Evolutionary conservation across 1,140 invertebrate species (phyloP).

Genomic region (Phortica variegata): DNA sequence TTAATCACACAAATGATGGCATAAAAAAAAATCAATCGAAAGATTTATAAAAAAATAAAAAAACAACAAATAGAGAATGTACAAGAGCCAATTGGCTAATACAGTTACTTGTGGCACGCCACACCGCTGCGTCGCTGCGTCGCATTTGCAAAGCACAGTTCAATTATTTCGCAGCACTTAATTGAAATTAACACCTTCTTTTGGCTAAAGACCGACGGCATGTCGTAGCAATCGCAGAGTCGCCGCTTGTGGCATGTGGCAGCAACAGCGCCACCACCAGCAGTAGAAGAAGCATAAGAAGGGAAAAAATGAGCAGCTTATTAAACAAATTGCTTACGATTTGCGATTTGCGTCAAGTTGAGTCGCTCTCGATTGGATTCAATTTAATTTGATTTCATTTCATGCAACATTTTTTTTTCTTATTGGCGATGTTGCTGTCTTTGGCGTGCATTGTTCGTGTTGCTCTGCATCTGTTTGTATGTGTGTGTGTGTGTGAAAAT

Average conservation of each 20-base stretch:
- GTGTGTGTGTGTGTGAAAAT: not conserved
- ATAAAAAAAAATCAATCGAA: too few relatives aligned
- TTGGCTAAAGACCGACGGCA: too few relatives aligned
- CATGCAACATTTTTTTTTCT: constrained; percentile 31
- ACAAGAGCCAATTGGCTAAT: too few relatives aligned
- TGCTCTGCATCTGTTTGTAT: constrained; percentile 12
- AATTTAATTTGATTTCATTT: constrained; percentile 40
- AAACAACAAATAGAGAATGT: too few relatives aligned
- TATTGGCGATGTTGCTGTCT: too few relatives aligned
- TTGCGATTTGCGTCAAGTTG: not conserved
- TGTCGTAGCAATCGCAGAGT: constrained; percentile 1
- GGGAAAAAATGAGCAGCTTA: too few relatives aligned
- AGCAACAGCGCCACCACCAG: constrained; percentile 23
- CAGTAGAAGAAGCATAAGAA: too few relatives aligned
- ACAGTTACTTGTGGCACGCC: too few relatives aligned
- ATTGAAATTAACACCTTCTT: constrained; percentile 44
- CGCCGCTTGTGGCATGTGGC: constrained; percentile 34
- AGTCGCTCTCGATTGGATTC: not conserved
- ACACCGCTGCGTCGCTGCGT: constrained; percentile 10
- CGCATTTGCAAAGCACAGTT: constrained; percentile 25
- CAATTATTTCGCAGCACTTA: constrained; percentile 31
- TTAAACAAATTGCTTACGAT: constrained; percentile 44
- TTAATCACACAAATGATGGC: too few relatives aligned
- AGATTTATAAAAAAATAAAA: too few relatives aligned
- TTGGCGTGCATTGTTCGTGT: too few relatives aligned